These are phyloP conservation scores for Drosophila fungiperda DNA, from an alignment of 2,888 invertebrate species.

Conservation along the genomic window DNA sequence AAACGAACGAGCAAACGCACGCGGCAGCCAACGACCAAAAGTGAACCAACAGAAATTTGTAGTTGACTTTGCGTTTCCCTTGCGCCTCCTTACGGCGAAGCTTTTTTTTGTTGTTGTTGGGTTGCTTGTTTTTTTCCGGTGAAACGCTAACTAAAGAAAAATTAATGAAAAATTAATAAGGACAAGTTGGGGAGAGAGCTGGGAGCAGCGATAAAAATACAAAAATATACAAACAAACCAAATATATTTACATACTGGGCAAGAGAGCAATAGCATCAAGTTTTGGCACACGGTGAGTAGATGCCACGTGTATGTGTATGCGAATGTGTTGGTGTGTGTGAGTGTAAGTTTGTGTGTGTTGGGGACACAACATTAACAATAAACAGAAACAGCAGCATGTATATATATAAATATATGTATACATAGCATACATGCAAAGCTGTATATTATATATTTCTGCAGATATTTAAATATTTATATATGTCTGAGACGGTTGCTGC, in stretches of 20 bases:
- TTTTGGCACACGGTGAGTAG: slow-evolving; percentile 64
- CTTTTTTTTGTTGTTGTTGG: slow-evolving; percentile 32
- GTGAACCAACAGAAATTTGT: slow-evolving; percentile 32
- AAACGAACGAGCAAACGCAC: slow-evolving; percentile 11
- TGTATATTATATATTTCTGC: neutral
- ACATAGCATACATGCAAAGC: slow-evolving; percentile 6
- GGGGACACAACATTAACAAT: slow-evolving; percentile 62
- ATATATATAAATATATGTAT: neutral
- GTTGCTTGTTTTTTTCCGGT: slow-evolving; percentile 40
- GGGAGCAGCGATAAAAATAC: slow-evolving; percentile 29
- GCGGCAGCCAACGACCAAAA: slow-evolving; percentile 20
- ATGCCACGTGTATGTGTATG: slow-evolving; percentile 23
- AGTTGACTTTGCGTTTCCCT: slow-evolving; percentile 53
- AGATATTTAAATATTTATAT: slow-evolving; percentile 3
- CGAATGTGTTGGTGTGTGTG: slow-evolving; percentile 8
- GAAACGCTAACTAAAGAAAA: slow-evolving; percentile 47
- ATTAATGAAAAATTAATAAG: slow-evolving; percentile 72
- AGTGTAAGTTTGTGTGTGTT: slow-evolving; percentile 14
- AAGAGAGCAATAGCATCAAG: slow-evolving; percentile 42
- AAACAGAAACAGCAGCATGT: slow-evolving; percentile 63
- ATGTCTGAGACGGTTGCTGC: slow-evolving; percentile 22
- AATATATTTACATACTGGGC: slow-evolving; percentile 7
- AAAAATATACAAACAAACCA: slow-evolving; percentile 8
- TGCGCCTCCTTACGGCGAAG: slow-evolving; percentile 16
- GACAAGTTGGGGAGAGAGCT: slow-evolving; percentile 31